phyloP scores from a whole-genome alignment of 2,888 invertebrate species.

The Orthonevra nobilis region DNA sequence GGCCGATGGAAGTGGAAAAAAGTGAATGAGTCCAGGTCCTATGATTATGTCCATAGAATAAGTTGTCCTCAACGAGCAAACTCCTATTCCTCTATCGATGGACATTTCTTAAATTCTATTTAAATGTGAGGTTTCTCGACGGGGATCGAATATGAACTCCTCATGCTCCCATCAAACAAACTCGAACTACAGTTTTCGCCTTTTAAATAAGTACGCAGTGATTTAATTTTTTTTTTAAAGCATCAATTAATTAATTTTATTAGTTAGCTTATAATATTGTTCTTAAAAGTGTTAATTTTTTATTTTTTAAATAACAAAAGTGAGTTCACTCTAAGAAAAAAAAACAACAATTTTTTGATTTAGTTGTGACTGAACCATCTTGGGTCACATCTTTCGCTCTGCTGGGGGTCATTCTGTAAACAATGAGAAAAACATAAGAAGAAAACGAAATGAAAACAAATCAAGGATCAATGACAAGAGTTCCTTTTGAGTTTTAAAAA shows the following conservation, averaged over 20 bases:
- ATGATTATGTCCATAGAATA: too few species aligned
- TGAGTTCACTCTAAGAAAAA: conserved; percentile 30
- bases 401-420: conserved; percentile 64
- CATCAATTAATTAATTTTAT: conserved; percentile 33
- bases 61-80: too few species aligned
- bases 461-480: conserved; percentile 16
- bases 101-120: too few species aligned
- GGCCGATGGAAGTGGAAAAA: too few species aligned
- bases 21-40: too few species aligned
- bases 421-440: conserved; percentile 27
- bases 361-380: conserved; percentile 41
- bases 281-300: conserved; percentile 5
- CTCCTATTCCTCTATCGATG: too few species aligned
- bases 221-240: conserved; percentile 13
- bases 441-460: conserved; percentile 10
- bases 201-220: conserved; percentile 31
- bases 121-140: too few species aligned
- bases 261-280: conserved; percentile 28
- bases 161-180: too few species aligned
- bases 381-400: conserved; percentile 55
- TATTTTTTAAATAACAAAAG: conserved; percentile 14
- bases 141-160: too few species aligned
- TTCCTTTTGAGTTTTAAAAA: conserved; percentile 20
- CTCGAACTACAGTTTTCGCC: too few species aligned
- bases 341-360: conserved; percentile 56